Conservation (phyloP, 2,113 vertebrate genomes). For the Catharus fuscescens region DNA sequence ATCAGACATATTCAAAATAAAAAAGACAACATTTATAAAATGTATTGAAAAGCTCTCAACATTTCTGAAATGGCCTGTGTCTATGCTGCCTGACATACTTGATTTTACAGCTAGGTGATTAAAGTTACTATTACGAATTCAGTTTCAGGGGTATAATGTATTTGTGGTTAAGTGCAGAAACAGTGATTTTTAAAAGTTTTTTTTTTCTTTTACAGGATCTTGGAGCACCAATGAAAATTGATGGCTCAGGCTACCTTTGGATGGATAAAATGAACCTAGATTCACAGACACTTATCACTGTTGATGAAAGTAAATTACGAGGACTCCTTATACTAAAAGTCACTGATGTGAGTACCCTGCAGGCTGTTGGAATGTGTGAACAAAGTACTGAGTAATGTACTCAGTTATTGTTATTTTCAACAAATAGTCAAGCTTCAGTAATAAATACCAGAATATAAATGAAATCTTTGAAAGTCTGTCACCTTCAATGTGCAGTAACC, state of each 20-base stretch:
- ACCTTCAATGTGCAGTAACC: not conserved
- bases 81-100: not conserved
- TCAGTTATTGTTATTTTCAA: not conserved
- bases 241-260: conserved; percentile 68
- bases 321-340: conserved; percentile 69
- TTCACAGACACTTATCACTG: conserved; percentile 61
- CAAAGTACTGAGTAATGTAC: not conserved
- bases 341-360: conserved; percentile 58
- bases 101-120: not conserved
- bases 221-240: conserved; percentile 74
- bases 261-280: conserved; percentile 55
- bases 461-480: not conserved
- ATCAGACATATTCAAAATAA: not conserved
- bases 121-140: not conserved
- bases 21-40: not conserved
- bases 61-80: not conserved
- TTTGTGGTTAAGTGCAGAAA: not conserved
- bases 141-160: not conserved
- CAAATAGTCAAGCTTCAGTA: not conserved
- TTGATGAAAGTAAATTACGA: conserved; percentile 69
- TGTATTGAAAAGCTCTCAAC: not conserved
- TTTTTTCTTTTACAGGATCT: conserved; percentile 65
- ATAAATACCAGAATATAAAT: not conserved
- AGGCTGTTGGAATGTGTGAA: not conserved
- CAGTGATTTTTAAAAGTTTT: not conserved